These are phyloP conservation scores for Opisthocomus hoazin DNA, from an alignment of 2,113 vertebrate species.

Conservation along the genomic window DNA sequence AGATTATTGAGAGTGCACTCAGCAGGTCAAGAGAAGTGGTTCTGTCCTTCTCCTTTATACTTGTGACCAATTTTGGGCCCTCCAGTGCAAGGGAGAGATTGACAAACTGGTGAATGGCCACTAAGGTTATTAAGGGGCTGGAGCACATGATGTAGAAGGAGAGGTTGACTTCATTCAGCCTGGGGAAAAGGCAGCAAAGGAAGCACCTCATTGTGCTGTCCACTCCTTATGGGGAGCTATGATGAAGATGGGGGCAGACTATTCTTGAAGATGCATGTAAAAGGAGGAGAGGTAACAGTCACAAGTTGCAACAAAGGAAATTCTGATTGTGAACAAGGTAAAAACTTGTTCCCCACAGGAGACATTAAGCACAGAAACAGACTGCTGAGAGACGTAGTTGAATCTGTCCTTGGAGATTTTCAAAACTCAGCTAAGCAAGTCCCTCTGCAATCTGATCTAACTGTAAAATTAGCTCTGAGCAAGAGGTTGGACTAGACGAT, in stretches of 20 bases:
- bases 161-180: background rate
- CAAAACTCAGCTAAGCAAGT: background rate
- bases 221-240: background rate
- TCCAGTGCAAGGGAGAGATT: background rate
- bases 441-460: background rate
- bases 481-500: background rate
- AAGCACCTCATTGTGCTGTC: background rate
- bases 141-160: background rate
- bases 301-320: background rate
- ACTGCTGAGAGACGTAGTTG: background rate
- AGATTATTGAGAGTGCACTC: background rate
- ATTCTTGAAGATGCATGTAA: rapidly evolving
- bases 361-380: background rate
- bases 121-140: background rate
- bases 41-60: background rate
- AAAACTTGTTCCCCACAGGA: background rate
- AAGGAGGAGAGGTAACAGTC: background rate
- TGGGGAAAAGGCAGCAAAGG: background rate
- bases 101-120: background rate
- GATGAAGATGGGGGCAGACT: background rate
- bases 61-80: background rate
- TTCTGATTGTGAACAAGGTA: background rate
- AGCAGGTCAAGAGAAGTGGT: background rate
- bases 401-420: background rate
- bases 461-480: background rate